Evolutionary conservation across 1,140 invertebrate species (phyloP).

Genomic region (Wiebesia pumilae): DNA sequence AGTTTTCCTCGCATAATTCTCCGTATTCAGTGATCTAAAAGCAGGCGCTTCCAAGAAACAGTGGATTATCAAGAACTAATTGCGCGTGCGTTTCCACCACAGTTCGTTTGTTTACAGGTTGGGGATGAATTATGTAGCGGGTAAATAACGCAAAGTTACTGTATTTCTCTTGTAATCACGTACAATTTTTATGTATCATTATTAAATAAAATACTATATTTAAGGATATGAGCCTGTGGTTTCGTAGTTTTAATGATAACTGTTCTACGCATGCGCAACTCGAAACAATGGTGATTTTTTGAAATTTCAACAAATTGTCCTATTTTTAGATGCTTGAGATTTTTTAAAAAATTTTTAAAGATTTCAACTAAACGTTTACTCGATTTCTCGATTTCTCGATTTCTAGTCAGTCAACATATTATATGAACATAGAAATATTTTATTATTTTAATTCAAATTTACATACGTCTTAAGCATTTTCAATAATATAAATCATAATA

Average conservation of each 20-base stretch:
- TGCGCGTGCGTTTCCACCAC: neutral
- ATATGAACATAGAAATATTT: neutral
- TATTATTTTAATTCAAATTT: neutral
- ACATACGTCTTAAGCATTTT: neutral
- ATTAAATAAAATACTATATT: slow-evolving; percentile 14
- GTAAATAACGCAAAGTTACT: slow-evolving; percentile 22
- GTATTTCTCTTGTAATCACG: slow-evolving; percentile 18
- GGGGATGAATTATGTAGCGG: slow-evolving; percentile 4
- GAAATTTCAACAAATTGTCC: neutral
- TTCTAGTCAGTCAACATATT: neutral
- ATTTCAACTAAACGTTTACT: too few species aligned
- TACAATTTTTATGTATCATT: slow-evolving; percentile 26
- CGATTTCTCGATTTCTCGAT: too few species aligned
- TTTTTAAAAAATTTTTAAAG: neutral
- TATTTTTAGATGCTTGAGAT: neutral
- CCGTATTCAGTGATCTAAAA: slow-evolving; percentile 10
- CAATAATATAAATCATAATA: neutral
- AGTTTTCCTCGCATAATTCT: slow-evolving; percentile 23
- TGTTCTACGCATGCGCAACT: neutral
- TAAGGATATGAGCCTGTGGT: neutral
- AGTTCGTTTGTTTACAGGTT: slow-evolving; percentile 12
- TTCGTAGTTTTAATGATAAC: slow-evolving; percentile 24
- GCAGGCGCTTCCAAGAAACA: slow-evolving; percentile 6
- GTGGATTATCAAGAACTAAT: slow-evolving; percentile 24
- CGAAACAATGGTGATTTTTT: neutral